Evolutionary conservation across 2,113 vertebrate species (phyloP).

Genomic region (Ia io): DNA sequence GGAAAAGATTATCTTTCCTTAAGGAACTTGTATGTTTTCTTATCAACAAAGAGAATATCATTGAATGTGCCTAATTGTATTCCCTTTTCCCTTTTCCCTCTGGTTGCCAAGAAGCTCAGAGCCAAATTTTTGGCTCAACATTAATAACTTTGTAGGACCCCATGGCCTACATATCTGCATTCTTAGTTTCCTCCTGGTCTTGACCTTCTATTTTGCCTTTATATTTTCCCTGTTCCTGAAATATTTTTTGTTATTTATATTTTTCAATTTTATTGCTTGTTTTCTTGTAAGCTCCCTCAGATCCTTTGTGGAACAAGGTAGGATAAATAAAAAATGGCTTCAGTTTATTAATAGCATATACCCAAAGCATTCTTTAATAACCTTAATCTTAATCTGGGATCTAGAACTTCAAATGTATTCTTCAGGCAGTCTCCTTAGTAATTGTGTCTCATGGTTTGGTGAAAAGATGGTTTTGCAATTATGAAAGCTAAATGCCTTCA

Average conservation of each 20-base stretch:
- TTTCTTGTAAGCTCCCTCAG: slow-evolving; percentile 68
- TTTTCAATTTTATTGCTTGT: slow-evolving; percentile 73
- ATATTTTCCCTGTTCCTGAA: slow-evolving; percentile 70
- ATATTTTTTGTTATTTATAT: slow-evolving; percentile 62
- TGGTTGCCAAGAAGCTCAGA: slow-evolving; percentile 76
- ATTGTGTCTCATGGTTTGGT: slow-evolving; percentile 40
- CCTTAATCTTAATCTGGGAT: slow-evolving; percentile 36
- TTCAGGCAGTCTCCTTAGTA: slow-evolving; percentile 20
- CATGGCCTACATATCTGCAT: slow-evolving; percentile 75
- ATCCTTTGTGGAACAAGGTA: slow-evolving; percentile 61
- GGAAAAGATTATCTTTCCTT: slow-evolving; percentile 56
- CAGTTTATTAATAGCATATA: slow-evolving; percentile 65
- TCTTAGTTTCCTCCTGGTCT: slow-evolving; percentile 72
- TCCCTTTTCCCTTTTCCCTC: slow-evolving; percentile 74
- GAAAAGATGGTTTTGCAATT: slow-evolving; percentile 50
- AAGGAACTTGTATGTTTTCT: slow-evolving; percentile 65
- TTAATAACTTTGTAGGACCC: slow-evolving; percentile 56
- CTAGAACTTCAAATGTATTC: slow-evolving; percentile 44
- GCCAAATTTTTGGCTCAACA: slow-evolving; percentile 62
- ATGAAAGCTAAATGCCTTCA: neutral
- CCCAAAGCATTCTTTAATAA: slow-evolving; percentile 52
- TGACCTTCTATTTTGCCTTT: slow-evolving; percentile 70
- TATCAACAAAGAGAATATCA: slow-evolving; percentile 63
- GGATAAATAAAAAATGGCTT: slow-evolving; percentile 59
- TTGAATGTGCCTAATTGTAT: slow-evolving; percentile 53